These are phyloP conservation scores for Dryadula phaetusa DNA, from an alignment of 2,888 invertebrate species.

Conservation along the genomic window DNA sequence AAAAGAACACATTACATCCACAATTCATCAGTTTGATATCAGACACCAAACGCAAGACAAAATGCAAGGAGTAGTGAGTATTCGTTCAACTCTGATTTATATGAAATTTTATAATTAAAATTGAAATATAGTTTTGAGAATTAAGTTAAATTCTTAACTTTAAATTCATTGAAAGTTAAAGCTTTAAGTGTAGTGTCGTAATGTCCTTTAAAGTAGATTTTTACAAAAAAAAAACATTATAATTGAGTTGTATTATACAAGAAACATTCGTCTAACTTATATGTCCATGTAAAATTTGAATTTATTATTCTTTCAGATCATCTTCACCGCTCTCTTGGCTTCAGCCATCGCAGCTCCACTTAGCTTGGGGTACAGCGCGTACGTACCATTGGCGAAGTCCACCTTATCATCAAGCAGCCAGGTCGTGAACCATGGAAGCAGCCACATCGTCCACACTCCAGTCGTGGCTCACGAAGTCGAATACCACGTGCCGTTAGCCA, in stretches of 20 bases:
- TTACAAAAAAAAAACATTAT: too few relatives aligned
- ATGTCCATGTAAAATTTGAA: too few relatives aligned
- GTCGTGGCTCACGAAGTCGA: constrained; percentile 54
- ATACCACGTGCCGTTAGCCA: constrained; percentile 54
- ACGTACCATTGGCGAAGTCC: constrained; percentile 54
- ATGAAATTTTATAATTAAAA: neutral
- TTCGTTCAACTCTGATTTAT: too few relatives aligned
- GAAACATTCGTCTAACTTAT: too few relatives aligned
- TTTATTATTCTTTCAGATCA: constrained; percentile 51
- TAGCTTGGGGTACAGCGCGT: constrained; percentile 54
- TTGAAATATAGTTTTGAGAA: too few relatives aligned
- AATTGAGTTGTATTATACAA: too few relatives aligned
- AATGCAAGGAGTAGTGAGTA: constrained; percentile 68
- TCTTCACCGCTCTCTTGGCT: constrained; percentile 59
- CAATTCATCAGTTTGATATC: constrained; percentile 62
- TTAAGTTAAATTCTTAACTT: too few relatives aligned
- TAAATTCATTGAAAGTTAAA: too few relatives aligned
- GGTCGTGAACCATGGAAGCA: constrained; percentile 52
- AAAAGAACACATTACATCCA: constrained; percentile 54
- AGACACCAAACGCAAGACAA: constrained; percentile 51
- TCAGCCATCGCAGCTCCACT: constrained; percentile 52
- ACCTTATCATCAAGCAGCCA: constrained; percentile 57
- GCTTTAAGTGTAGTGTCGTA: too few relatives aligned
- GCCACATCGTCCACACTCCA: constrained; percentile 51
- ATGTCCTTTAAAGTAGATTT: too few relatives aligned